Percentiles rank a stretch among this genome's conserved stretches.
These are phyloP conservation scores for Cololabis saira DNA, from an alignment of 2,113 vertebrate species.

Conservation along the genomic window DNA sequence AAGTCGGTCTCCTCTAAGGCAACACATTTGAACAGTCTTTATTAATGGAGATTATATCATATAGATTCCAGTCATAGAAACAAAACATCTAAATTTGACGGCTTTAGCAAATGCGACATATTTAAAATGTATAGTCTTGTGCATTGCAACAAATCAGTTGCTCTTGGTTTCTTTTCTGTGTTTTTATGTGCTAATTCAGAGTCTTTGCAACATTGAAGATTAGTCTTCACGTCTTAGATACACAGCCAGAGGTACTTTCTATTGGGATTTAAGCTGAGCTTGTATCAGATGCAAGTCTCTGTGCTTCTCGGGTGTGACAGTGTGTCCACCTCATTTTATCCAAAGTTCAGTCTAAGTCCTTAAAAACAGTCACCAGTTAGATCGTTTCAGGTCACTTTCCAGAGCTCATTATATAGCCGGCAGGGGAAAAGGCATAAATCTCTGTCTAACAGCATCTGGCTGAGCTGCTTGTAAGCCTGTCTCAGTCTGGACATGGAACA, in stretches of 20 bases:
- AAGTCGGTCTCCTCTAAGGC: too few relatives aligned
- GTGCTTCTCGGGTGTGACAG: constrained; percentile 12
- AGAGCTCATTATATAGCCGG: constrained; percentile 52
- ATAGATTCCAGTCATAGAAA: background rate
- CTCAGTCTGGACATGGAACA: constrained; percentile 49
- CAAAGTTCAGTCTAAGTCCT: constrained; percentile 24
- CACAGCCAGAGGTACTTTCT: background rate
- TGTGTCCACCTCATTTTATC: constrained; percentile 15
- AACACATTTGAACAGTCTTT: background rate
- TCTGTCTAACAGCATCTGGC: constrained; percentile 50
- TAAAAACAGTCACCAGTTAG: constrained; percentile 9
- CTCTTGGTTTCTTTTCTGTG: background rate
- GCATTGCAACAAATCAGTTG: background rate
- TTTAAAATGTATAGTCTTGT: constrained; percentile 20
- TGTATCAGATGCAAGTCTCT: background rate
- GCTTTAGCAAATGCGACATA: background rate
- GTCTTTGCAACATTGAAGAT: background rate
- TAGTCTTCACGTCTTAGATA: background rate
- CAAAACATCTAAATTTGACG: constrained; percentile 6
- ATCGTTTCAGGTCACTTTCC: constrained; percentile 19
- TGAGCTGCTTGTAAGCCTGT: constrained; percentile 43
- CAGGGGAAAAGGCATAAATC: constrained; percentile 31
- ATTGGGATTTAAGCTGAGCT: constrained; percentile 12
- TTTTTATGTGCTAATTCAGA: constrained; percentile 2
- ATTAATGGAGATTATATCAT: background rate